Evolutionary conservation across 2,888 invertebrate genomes (phyloP).

Genomic region (Heteromyza rotundicornis): DNA sequence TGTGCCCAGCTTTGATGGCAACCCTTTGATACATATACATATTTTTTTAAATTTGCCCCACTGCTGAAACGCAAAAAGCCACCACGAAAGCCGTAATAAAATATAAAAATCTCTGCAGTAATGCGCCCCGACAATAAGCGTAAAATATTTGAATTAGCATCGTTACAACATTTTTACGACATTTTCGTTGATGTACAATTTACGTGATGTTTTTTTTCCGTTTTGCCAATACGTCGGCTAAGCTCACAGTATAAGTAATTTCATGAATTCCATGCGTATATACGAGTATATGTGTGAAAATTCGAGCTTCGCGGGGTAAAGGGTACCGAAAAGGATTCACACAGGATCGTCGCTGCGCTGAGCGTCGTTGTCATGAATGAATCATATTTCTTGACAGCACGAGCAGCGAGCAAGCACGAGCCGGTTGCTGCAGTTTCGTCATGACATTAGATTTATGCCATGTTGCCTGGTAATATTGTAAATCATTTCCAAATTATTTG

Average conservation of each 20-base stretch:
- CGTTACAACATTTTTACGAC: constrained; percentile 19
- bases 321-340: no score
- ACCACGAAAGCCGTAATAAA: not conserved
- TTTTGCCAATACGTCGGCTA: no score
- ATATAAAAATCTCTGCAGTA: not conserved
- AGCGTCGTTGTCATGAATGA: constrained; percentile 1
- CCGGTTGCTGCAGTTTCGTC: not conserved
- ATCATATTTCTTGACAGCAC: not conserved
- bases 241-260: constrained; percentile 13
- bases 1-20: no score
- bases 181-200: constrained; percentile 5
- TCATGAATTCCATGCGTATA: not conserved
- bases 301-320: not conserved
- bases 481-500: constrained; percentile 55
- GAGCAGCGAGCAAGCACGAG: not conserved
- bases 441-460: not conserved
- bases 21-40: no score
- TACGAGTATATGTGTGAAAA: not conserved
- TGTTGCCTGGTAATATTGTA: constrained; percentile 43
- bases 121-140: not conserved
- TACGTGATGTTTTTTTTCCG: not conserved
- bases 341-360: not conserved
- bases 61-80: not conserved
- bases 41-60: not conserved
- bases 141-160: constrained; percentile 24